Base-by-base conservation (phyloP, 2,888 invertebrate species). In the Brachyptera putata region DNA sequence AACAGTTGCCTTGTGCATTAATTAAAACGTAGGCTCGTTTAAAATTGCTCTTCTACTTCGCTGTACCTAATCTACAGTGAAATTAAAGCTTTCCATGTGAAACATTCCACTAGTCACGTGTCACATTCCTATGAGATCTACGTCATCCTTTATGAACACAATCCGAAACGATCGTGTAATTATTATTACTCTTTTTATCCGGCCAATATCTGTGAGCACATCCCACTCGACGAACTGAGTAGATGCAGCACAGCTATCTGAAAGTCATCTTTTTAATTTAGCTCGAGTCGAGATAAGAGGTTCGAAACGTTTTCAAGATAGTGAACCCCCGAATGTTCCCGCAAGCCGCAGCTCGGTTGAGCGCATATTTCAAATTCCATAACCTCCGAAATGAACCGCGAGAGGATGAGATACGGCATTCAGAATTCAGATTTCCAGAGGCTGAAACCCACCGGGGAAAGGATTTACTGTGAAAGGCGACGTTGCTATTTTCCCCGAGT, bases 31-130 rank as follows among this genome's bases (percentile, higher is more conserved):
- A 24, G 60, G 43, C 39, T 46, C 36, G 53, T 36, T 34, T 36
- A 53, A 53, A 53, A 36, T 34, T 53, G 53, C 41, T 34, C 34
- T 21, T 41, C 49, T 30, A 34, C 56, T 36, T 48, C 25, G 14
- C 48, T 48, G 56, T 56, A 60, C 56, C 49, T 56, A 60, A 60
- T 56, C 60, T 60, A 60, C 46, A 60, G 60, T 60, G 60, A 60
- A 60, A 60, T 60, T 56, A 60, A 56, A 60, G 56, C 53, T 53
- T 36, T 53, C 36, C 53, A 43, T 22, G 53, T 53, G 53, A 26
- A 53, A 53, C 53, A 53, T 53, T 53, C 49, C 49, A 30, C 16
- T 30, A 50, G 49, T 24, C 16, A 11, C 5, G 26, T 16, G 26
- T 30, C 49, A 25, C 49, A 50, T 50, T 50, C 49, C 26, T 50